Evolutionary conservation across 1,140 invertebrate genomes (phyloP).

Genomic region (Melipona quadrifasciata): DNA sequence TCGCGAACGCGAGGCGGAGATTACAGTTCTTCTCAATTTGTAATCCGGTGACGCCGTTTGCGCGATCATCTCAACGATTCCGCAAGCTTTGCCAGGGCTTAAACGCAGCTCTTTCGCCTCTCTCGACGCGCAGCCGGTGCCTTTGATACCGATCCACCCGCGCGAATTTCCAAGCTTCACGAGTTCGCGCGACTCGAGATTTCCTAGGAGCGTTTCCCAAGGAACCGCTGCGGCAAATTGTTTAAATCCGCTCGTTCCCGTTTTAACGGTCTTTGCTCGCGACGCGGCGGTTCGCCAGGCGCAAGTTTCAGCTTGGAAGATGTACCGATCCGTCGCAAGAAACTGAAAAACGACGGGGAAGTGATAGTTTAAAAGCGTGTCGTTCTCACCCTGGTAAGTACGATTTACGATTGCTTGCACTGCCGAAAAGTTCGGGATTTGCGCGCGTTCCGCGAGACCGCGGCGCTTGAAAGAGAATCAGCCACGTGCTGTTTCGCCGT

Average conservation of each 20-base stretch:
- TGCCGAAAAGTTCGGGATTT: no score
- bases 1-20: neutral
- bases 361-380: neutral
- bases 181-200: neutral
- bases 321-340: neutral
- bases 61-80: conserved; percentile 23
- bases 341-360: neutral
- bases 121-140: neutral
- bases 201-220: neutral
- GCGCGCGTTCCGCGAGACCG: no score
- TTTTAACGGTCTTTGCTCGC: neutral
- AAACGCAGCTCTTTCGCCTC: conserved; percentile 16
- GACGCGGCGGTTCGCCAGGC: no score
- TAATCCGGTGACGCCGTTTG: conserved; percentile 27
- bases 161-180: conserved; percentile 1
- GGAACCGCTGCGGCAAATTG: conserved; percentile 7
- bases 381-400: no score
- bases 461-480: no score
- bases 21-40: conserved; percentile 41
- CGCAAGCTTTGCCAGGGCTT: conserved; percentile 19
- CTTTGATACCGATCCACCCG: conserved; percentile 28
- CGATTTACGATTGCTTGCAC: neutral
- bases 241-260: neutral
- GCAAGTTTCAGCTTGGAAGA: neutral
- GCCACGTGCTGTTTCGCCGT: no score